A percentile compares a stretch with the other conserved stretches of the same genome.
phyloP scores from a whole-genome alignment of 1,140 invertebrate genomes.

The Eumaeus atala region DNA sequence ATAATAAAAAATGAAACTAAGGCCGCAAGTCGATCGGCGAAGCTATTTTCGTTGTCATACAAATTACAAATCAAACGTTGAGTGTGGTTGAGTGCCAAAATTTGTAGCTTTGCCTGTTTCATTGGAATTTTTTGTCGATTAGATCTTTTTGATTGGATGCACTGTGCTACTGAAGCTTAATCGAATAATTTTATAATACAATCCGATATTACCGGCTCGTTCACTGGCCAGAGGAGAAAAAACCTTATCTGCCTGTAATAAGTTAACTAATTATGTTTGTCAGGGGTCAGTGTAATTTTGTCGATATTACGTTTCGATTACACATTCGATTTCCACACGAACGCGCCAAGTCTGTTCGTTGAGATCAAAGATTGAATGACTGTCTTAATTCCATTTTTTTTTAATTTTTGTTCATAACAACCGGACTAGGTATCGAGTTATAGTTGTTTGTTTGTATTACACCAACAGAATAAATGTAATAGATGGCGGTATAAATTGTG shows the following conservation, averaged over 20 bases:
- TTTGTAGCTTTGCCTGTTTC: conserved; percentile 26
- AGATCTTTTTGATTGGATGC: conserved; percentile 49
- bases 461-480: not conserved
- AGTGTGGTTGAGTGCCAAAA: conserved; percentile 4
- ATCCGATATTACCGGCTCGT: conserved; percentile 15
- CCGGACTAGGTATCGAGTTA: not conserved
- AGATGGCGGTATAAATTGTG: too few relatives aligned
- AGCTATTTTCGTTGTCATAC: conserved; percentile 2
- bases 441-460: not conserved
- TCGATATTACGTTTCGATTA: conserved; percentile 43
- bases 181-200: conserved; percentile 38
- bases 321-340: conserved; percentile 45
- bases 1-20: too few relatives aligned
- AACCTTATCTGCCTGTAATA: conserved; percentile 12
- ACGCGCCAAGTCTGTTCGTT: conserved; percentile 32
- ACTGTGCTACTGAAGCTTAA: conserved; percentile 49
- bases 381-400: conserved; percentile 8
- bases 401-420: not conserved
- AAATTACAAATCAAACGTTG: conserved; percentile 3
- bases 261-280: not conserved
- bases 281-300: conserved; percentile 19
- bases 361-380: conserved; percentile 8
- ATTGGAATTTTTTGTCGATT: conserved; percentile 44
- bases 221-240: conserved; percentile 10
- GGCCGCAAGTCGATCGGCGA: not conserved